Evolutionary conservation across 2,797 vertebrate genomes (phyloP), one percentile per base, ranked within the genome.

Genomic region (Scyliorhinus canicula): DNA sequence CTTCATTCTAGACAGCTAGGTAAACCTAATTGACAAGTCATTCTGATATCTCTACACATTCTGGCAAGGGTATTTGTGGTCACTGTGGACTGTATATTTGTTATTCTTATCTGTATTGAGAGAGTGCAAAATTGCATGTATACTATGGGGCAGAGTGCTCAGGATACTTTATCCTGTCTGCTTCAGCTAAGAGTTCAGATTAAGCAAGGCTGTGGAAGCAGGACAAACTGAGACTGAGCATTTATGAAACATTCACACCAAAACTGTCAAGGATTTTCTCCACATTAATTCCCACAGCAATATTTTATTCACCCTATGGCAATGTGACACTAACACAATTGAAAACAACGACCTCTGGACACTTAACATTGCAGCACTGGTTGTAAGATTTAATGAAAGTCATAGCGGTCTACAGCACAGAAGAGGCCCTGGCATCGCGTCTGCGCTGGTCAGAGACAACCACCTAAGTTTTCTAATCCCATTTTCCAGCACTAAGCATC

Each of bases 1-100:
- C 67, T 52, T 67, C 93, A 71, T 67, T 74, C 67, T 94, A 94
- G 93, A 74, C 93, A 55, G 67, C 67, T n/a, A 55, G 8, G 2
- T 74, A 94, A 94, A 94, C 47, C 93, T 94, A 52, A 52, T 91
- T 91, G 88, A 91, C n/a, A 90, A 63, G 31, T 90, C 55, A 60
- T 24, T 40, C 52, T 63, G 65, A 67, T 69, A 74, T 94, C 47
- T 35, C 93, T 28, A 9, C 52, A 65, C 44, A 71, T 94, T 65
- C 67, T 21, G 65, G 93, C 44, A 74, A 52, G 93, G 31, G 52
- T 35, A 69, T 94, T 74, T 94, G 47, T 65, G 24, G 93, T 11
- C 40, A 94, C 47, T n/a, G 31, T 90, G 28, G 67, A 88, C 26
- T 67, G 63, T 11, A 26, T 14, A 11, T 47, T 67, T 67, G 60